phyloP scores from a whole-genome alignment of 2,888 invertebrate species.

The Eurois occulta region DNA sequence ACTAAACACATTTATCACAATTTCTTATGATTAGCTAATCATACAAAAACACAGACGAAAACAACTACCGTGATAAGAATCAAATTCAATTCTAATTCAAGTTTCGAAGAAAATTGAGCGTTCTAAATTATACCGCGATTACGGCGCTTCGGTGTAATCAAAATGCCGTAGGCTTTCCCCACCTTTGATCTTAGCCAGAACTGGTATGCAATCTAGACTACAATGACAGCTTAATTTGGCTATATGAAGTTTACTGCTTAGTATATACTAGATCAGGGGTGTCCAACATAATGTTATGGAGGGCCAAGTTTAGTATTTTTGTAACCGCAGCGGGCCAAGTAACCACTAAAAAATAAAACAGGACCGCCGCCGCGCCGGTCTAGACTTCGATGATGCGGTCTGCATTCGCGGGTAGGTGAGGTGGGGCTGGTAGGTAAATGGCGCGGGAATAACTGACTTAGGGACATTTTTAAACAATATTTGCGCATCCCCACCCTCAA shows the following conservation, averaged over 20 bases:
- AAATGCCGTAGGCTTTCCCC: constrained; percentile 41
- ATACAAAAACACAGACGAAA: neutral
- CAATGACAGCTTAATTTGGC: constrained; percentile 38
- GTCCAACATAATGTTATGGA: no score
- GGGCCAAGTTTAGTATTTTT: no score
- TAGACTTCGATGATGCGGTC: no score
- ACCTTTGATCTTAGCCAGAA: constrained; percentile 37
- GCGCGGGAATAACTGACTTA: no score
- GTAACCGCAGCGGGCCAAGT: no score
- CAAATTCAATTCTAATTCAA: constrained; percentile 36
- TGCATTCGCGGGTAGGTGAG: no score
- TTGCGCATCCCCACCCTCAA: no score
- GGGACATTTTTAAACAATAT: no score
- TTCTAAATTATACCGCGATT: constrained; percentile 36
- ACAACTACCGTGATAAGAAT: constrained; percentile 29
- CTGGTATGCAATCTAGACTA: constrained; percentile 36
- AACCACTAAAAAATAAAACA: no score
- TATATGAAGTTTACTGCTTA: constrained; percentile 7
- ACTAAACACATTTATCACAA: no score
- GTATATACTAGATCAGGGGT: neutral
- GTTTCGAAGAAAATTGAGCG: constrained; percentile 30
- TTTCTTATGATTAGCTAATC: neutral
- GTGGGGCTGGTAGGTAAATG: no score
- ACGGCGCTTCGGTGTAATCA: constrained; percentile 33
- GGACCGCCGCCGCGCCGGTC: no score